These are phyloP conservation scores for Noctua fimbriata DNA, from an alignment of 2,888 invertebrate species.

Conservation along the genomic window DNA sequence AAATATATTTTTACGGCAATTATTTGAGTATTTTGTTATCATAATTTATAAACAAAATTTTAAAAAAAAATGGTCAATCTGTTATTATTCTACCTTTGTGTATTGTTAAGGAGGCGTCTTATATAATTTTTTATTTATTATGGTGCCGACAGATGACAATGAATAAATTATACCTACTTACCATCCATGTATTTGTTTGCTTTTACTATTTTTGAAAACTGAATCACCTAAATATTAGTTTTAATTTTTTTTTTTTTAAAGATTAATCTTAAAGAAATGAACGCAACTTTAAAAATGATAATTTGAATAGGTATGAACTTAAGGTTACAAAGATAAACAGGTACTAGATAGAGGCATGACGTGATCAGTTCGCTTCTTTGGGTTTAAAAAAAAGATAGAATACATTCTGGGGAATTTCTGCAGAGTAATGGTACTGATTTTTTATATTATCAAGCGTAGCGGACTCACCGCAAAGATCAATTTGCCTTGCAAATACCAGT, in stretches of 20 bases:
- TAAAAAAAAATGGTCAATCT: neutral
- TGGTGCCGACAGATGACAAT: neutral
- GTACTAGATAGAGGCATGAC: neutral
- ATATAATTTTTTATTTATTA: neutral
- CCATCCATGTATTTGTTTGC: neutral
- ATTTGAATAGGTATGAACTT: constrained; percentile 5
- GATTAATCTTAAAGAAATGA: neutral
- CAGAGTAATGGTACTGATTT: neutral
- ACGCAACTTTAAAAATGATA: neutral
- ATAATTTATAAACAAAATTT: neutral
- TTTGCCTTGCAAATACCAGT: neutral
- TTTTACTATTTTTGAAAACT: neutral
- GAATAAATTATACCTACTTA: neutral
- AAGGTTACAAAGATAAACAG: constrained; percentile 21
- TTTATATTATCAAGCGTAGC: neutral
- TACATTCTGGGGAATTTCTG: neutral
- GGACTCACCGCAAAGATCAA: neutral
- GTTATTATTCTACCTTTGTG: neutral
- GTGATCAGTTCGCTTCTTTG: neutral
- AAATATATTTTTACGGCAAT: neutral
- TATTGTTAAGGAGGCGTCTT: neutral
- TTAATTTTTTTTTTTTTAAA: neutral
- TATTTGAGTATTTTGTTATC: neutral
- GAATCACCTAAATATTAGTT: neutral
- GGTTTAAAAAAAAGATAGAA: neutral